Base-by-base conservation (phyloP, 92 coral and sea anemone genomes). In the Actinostola sp. region DNA sequence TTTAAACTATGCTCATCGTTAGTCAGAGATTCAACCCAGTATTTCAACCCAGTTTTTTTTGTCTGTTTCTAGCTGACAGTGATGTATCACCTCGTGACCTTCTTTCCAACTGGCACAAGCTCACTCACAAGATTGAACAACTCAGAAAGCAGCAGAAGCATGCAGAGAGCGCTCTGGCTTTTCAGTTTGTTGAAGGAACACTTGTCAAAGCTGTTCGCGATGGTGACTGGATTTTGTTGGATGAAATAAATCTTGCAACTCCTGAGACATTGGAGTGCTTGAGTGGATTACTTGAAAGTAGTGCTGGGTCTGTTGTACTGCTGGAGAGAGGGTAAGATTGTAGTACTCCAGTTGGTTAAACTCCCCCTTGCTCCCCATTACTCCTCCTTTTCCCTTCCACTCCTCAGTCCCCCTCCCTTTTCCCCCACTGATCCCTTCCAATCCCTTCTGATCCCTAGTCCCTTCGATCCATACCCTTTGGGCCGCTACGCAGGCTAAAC, bases 161-260 rank as follows among this genome's bases (percentile, higher is more conserved):
- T 79, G 92, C 98, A 0, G 98, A 88, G 46, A 88, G 92, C 53
- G 77, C 92, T 25, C 83, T 91, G 56, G 93, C 92, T 0, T 94
- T 94, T 70, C 84, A 84, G 68, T 94, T 94, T 78, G 92, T 91
- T 14, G 98, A 94, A 76, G 98, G 98, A n/a, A 84, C 89, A 23
- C 71, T 94, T 58, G 98, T 91, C 19, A 75, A 88, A 49, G 97
- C 98, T 6, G 70, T 94, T 24, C 76, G 75, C 34, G 77, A 79
- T 38, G 98, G 98, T 1, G 92, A 88, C 29, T 94, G 98, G 98
- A 91, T 94, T 20, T 81, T 94, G 53, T 79, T 94, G 36, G 98
- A 94, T 74, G 98, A 94, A 73, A 94, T 94, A 75, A 94, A 94
- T 76, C 85, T 94, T 58, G 98, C 98, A 36, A 86, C 87, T n/a